These are phyloP conservation scores for Epizoanthus fatuus DNA, from an alignment of 92 coral and sea anemone species.

Conservation along the genomic window DNA sequence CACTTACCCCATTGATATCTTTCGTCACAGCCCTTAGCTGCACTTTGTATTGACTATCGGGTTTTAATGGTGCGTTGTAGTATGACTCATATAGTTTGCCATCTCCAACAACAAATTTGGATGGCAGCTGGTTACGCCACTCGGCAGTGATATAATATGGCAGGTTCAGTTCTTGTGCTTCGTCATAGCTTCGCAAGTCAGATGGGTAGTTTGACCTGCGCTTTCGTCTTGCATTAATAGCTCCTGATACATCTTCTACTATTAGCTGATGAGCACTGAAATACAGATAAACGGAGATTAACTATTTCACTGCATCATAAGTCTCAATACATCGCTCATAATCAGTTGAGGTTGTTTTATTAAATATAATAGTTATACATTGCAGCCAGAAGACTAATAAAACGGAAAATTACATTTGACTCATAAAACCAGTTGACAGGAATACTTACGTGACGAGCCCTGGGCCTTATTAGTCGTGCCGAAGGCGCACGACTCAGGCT, in stretches of 20 bases:
- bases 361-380: too few species aligned
- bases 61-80: conserved; percentile 75
- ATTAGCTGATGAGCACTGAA: conserved; percentile 83
- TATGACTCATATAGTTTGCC: conserved; percentile 55
- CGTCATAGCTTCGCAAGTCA: conserved; percentile 5
- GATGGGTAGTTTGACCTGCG: not conserved
- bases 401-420: too few species aligned
- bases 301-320: too few species aligned
- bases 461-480: too few species aligned
- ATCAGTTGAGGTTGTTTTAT: too few species aligned
- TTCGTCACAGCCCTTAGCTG: conserved; percentile 83
- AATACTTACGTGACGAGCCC: too few species aligned
- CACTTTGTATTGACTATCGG: conserved; percentile 77
- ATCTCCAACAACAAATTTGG: conserved; percentile 84
- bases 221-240: not conserved
- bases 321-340: too few species aligned
- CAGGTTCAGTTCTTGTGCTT: conserved; percentile 53
- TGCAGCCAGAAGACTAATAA: too few species aligned
- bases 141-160: conserved; percentile 86
- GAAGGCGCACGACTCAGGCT: too few species aligned
- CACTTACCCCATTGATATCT: conserved; percentile 71
- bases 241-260: conserved; percentile 51
- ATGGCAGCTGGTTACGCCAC: conserved; percentile 44
- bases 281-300: not conserved
- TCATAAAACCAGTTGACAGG: too few species aligned